Conservation (phyloP, 2,797 vertebrate species). For the Rhinogobio ventralis region DNA sequence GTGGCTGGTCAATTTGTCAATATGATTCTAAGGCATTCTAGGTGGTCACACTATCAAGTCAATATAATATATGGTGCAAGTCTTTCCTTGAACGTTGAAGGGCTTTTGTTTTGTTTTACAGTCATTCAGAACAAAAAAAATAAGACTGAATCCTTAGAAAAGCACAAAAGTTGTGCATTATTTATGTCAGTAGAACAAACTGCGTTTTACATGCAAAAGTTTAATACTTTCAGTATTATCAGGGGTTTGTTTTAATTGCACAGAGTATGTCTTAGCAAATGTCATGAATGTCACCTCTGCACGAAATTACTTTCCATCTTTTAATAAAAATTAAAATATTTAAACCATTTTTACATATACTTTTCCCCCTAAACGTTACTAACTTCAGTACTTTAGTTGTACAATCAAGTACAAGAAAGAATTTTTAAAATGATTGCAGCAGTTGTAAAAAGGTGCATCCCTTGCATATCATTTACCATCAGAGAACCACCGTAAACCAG, state of each 20-base stretch:
- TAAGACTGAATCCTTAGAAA: not conserved
- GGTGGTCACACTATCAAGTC: not conserved
- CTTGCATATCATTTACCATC: not conserved
- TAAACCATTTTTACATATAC: conserved; percentile 25
- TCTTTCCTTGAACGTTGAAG: not conserved
- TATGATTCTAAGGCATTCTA: not conserved
- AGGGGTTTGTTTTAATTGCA: not conserved
- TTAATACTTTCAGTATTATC: not conserved
- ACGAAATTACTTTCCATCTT: not conserved
- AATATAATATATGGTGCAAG: not conserved
- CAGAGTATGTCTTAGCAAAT: not conserved
- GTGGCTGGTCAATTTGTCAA: not conserved
- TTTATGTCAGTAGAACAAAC: not conserved
- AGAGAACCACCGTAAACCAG: conserved; percentile 12
- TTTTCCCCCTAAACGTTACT: not conserved
- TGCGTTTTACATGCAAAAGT: not conserved
- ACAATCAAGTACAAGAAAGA: conserved; percentile 1
- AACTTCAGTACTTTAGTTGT: not conserved
- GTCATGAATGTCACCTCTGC: not conserved
- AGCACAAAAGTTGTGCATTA: not conserved
- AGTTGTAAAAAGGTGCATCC: conserved; percentile 4
- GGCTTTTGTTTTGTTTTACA: not conserved
- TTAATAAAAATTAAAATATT: conserved; percentile 33
- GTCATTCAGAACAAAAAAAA: not conserved
- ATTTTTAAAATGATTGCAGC: not conserved